Evolutionary conservation across 2,113 vertebrate genomes (phyloP), one percentile per base, ranked within the genome.

Genomic region (Chinchilla lanigera): DNA sequence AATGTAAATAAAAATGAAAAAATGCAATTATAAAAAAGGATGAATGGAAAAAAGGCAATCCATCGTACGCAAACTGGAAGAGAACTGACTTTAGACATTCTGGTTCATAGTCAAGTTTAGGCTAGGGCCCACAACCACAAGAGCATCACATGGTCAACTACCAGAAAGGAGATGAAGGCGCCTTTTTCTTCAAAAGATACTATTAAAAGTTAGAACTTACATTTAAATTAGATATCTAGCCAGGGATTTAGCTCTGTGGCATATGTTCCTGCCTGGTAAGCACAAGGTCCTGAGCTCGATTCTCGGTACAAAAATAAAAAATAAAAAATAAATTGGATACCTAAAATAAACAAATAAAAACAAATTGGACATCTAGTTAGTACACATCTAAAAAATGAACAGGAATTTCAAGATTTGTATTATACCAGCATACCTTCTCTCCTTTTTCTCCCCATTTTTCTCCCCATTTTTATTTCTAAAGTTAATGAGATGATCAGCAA

Each of bases 111-210:
- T 93, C 88, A 10, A 10, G 16, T 71, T 90, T 82, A 95, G 33
- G 93, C 86, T 19, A 14, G 61, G 82, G 93, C 95, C 89, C 95
- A 92, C 38, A 86, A 88, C 38, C 63, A 86, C 90, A 90, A 65
- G 1, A 65, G 54, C 61, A 94, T 41, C 75, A 50, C 17, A 50
- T 81, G 96, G 93, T 38, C 93, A 75, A 16, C 7, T 60, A 50
- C 26, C 82, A 50, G 54, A 71, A 20, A n/a, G 4, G 13, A 14
- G 50, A 35, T 0, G 14, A 41, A 54, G 35, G 11, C 30, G 60
- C 19, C 91, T 13, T 80, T 65, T 17, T 78, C 56, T 7, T n/a
- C 47, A 33, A 54, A 52, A 95, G 85, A 35, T 38, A 41, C 22
- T 56, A 73, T 54, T 52, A 84, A 82, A 89, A 93, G 41, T 47